Percentiles rank a stretch among this genome's conserved stretches.
Evolutionary conservation across 2,797 vertebrate species (phyloP).

Genomic region (Melanogrammus aeglefinus): DNA sequence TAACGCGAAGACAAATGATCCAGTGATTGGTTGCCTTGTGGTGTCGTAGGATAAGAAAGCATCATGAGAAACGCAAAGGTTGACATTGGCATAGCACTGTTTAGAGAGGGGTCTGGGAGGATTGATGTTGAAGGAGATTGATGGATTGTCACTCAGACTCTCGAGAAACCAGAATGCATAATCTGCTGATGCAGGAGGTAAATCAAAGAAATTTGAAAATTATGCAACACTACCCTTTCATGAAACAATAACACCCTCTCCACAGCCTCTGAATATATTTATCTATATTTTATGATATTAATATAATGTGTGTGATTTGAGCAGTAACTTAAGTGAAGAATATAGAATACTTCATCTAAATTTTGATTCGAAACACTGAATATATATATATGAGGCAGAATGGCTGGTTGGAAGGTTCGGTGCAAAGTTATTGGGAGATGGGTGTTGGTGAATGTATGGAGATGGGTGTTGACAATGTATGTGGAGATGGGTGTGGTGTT

Average conservation of each 20-base stretch:
- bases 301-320: background rate
- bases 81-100: background rate
- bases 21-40: constrained; percentile 40
- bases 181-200: no score
- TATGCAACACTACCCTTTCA: background rate
- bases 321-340: background rate
- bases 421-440: background rate
- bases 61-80: no score
- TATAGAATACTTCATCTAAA: background rate
- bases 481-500: background rate
- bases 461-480: background rate
- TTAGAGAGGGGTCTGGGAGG: background rate
- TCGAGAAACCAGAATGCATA: no score
- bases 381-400: no score
- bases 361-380: no score
- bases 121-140: background rate
- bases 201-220: background rate
- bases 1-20: no score
- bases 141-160: constrained; percentile 18
- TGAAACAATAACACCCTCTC: background rate
- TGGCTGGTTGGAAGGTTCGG: background rate
- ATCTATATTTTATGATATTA: background rate
- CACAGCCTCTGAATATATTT: background rate
- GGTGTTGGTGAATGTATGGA: background rate
- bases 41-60: constrained; percentile 14